Conservation (phyloP, 2,113 vertebrate species). For the Ariopsis seemanni region DNA sequence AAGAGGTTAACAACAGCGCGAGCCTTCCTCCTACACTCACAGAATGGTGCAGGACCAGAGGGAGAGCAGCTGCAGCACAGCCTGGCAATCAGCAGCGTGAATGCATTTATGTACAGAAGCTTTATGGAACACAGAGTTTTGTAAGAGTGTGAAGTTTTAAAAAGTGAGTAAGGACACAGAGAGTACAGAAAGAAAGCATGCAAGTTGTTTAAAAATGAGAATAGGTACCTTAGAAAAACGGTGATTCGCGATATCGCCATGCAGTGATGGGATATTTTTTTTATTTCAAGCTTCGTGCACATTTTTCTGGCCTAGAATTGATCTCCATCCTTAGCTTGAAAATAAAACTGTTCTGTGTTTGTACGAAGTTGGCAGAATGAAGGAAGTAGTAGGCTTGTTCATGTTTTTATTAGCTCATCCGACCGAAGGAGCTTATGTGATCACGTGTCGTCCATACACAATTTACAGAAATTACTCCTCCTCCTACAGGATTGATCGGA, state of each 20-base stretch:
- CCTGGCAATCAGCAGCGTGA: conserved; percentile 27
- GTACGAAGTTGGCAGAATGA: not conserved
- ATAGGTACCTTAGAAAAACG: not conserved
- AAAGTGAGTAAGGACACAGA: not conserved
- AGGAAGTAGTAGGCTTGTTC: not conserved
- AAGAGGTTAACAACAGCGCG: conserved; percentile 56
- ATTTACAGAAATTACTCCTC: too few relatives aligned
- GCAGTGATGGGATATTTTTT: not conserved
- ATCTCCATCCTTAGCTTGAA: not conserved
- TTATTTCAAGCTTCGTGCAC: not conserved
- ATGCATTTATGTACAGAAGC: conserved; percentile 42
- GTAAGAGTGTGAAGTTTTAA: conserved; percentile 14
- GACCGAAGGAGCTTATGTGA: too few relatives aligned
- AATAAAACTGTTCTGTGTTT: not conserved
- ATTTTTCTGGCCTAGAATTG: not conserved
- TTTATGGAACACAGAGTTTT: conserved; percentile 24
- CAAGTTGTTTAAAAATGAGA: not conserved
- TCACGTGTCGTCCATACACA: too few relatives aligned
- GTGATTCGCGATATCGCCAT: not conserved
- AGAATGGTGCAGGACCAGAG: conserved; percentile 34
- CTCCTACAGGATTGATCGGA: too few relatives aligned
- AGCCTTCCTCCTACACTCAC: conserved; percentile 46
- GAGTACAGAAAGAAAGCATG: conserved; percentile 35
- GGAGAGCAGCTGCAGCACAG: conserved; percentile 31
- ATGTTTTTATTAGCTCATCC: too few relatives aligned